Evolutionary conservation across 2,888 invertebrate species (phyloP).

Genomic region (Dendrolimus houi): DNA sequence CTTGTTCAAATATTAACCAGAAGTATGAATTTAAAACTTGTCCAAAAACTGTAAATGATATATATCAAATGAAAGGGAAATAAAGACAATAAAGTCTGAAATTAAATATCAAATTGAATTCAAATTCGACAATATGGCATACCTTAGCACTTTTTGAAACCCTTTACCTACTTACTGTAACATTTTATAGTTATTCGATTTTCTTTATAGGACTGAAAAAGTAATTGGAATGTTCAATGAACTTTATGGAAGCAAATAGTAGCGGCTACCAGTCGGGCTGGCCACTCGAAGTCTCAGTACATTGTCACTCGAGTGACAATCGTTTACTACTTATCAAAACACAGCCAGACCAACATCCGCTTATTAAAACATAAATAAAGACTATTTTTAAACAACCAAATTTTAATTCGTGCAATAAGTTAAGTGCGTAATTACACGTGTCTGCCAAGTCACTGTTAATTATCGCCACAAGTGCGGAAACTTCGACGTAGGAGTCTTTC

Average conservation of each 20-base stretch:
- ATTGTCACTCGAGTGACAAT: slow-evolving; percentile 57
- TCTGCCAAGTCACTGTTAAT: neutral
- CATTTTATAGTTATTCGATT: too few relatives aligned
- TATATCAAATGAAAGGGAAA: slow-evolving; percentile 1
- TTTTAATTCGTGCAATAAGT: too few relatives aligned
- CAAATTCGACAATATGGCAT: too few relatives aligned
- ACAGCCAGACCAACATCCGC: neutral
- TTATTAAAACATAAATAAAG: neutral
- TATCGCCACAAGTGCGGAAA: slow-evolving; percentile 1
- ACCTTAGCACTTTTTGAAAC: too few relatives aligned
- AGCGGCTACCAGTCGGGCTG: slow-evolving; percentile 25
- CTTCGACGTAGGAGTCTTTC: neutral
- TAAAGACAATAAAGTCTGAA: too few relatives aligned
- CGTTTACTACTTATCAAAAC: slow-evolving; percentile 55
- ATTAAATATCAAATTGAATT: too few relatives aligned
- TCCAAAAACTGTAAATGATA: neutral
- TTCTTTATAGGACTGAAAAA: too few relatives aligned
- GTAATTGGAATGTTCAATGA: slow-evolving; percentile 6
- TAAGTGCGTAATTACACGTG: neutral
- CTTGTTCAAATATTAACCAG: neutral
- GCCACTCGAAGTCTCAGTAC: slow-evolving; percentile 43
- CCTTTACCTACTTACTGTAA: too few relatives aligned
- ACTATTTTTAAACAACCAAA: too few relatives aligned
- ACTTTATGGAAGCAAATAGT: slow-evolving; percentile 25
- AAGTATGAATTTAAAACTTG: too few relatives aligned